Evolutionary conservation across 2,888 invertebrate genomes (phyloP), one percentile per base, ranked within the genome.

Genomic region (Hydrotaea diabolus): DNA sequence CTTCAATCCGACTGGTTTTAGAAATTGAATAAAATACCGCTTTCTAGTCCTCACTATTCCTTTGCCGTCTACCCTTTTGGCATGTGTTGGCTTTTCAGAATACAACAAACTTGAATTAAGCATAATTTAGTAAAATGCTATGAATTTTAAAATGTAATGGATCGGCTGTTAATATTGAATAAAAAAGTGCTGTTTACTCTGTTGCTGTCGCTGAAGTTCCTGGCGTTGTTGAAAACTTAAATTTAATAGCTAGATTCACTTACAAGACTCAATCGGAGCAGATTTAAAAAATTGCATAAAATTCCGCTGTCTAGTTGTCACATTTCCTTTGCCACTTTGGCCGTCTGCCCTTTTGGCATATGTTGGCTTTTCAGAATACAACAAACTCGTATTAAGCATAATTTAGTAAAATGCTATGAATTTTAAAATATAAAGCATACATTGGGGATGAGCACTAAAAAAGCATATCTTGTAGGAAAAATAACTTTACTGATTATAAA

Each of bases 361-460:
- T 39, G 9, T 39, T 39, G 7, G 2, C 31, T 31, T 31, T 31
- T 4, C 36, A 5, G 36, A 3, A 36, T 36, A 36, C 8, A 36
- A 36, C 36, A 36, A n/a, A n/a, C 7, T 39, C 39, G 39, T 39
- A 3, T 53, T 31, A 4, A 31, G n/a, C 53, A 53, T 53, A n/a
- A 2, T 53, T 31, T 53, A 21, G 23, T n/a, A 57, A 57, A n/a
- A 21, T 57, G 21, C 21, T 57, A 57, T 57, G 55, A 57, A 57
- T 57, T 57, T 57, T 62, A 62, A 73, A 69, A 31, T 55, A 31
- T 46, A 31, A 57, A 75, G 17, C n/a, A 71, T 69, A 75, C 46
- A 21, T 75, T 75, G 55, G 53, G 64, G 62, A 19, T 59, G 49
- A 2, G 49, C 1, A 11, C 21, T 31, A 8, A 19, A 55, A 21